Evolutionary conservation across 2,113 vertebrate species (phyloP).

Genomic region (Numida meleagris): DNA sequence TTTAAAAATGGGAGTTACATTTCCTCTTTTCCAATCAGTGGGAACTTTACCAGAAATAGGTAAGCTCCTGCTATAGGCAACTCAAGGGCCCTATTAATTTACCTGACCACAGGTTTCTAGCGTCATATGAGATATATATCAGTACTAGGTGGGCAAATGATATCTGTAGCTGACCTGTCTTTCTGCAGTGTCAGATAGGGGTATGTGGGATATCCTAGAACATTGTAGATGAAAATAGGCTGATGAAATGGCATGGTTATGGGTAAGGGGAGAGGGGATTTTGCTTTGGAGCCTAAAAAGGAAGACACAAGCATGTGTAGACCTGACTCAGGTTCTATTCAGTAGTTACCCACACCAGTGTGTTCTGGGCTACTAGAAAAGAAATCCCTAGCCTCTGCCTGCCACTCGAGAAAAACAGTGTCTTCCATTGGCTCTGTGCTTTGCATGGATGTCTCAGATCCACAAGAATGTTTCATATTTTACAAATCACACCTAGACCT

Average conservation of each 20-base stretch:
- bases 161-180: not conserved
- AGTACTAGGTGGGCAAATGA: not conserved
- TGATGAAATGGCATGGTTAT: not conserved
- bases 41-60: not conserved
- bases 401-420: not conserved
- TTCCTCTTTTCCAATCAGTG: not conserved
- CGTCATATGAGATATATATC: not conserved
- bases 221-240: not conserved
- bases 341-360: not conserved
- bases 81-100: not conserved
- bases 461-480: not conserved
- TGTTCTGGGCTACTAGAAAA: not conserved
- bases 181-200: not conserved
- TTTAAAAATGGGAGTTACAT: not conserved
- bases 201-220: not conserved
- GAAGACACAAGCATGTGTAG: not conserved
- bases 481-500: not conserved
- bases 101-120: not conserved
- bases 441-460: not conserved
- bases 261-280: accelerated
- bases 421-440: not conserved
- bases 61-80: not conserved
- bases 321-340: not conserved
- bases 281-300: not conserved
- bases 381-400: not conserved